Evolutionary conservation across 2,113 vertebrate genomes (phyloP).

Genomic region (Coturnix japonica): DNA sequence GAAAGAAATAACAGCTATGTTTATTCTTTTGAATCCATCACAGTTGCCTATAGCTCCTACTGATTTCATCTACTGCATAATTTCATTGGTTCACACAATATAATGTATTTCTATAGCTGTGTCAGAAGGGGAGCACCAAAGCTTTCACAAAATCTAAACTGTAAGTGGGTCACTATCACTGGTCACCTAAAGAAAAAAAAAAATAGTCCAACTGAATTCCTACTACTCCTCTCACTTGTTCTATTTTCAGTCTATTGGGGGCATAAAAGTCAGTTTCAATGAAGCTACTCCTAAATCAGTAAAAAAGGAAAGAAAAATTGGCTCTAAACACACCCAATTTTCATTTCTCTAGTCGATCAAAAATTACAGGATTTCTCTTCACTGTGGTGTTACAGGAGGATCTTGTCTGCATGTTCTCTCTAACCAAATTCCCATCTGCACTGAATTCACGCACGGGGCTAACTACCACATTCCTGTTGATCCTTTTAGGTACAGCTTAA

Average conservation of each 20-base stretch:
- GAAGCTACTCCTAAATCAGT: background rate
- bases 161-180: background rate
- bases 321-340: background rate
- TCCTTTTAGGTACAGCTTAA: background rate
- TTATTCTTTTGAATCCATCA: background rate
- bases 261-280: background rate
- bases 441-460: background rate
- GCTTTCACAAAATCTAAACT: background rate
- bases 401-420: background rate
- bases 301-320: background rate
- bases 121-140: background rate
- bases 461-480: background rate
- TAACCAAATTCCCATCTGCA: background rate
- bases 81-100: background rate
- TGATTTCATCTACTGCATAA: background rate
- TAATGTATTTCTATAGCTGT: background rate
- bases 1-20: background rate
- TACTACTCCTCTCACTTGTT: background rate
- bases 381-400: background rate
- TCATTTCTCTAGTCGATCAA: background rate
- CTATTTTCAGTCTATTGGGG: background rate
- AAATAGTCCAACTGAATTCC: background rate
- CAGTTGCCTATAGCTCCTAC: background rate
- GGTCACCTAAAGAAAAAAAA: background rate
- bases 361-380: constrained; percentile 3